Percentiles rank a stretch among this genome's conserved stretches.
These are phyloP conservation scores for Chionoecetes opilio DNA, from an alignment of 1,140 invertebrate genomes.

Conservation along the genomic window DNA sequence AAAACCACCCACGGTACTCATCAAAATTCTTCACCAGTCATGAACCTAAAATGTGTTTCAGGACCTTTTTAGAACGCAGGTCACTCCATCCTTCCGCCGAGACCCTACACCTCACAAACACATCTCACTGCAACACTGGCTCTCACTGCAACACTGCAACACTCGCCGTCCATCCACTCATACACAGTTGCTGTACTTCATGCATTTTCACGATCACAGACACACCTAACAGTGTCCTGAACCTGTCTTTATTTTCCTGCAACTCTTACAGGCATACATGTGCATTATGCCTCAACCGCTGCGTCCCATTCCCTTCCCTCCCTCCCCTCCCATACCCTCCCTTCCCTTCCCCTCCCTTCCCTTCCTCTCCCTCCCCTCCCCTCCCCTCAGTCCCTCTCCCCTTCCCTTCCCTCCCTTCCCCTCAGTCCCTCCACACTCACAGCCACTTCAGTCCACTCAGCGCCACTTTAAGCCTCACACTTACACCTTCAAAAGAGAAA, in stretches of 20 bases:
- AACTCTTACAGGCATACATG: too few relatives aligned
- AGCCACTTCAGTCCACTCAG: background rate
- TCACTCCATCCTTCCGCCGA: background rate
- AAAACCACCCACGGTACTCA: background rate
- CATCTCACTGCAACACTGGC: too few relatives aligned
- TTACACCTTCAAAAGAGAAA: conserved; percentile 21
- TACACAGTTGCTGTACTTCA: background rate
- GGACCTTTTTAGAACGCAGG: background rate
- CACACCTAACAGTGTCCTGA: background rate
- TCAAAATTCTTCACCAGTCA: background rate
- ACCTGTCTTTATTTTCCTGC: too few relatives aligned
- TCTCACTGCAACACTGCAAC: too few relatives aligned
- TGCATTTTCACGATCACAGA: background rate
- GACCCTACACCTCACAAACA: background rate
- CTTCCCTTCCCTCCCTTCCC: too few relatives aligned
- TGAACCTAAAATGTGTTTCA: background rate
- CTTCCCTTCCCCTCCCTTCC: background rate
- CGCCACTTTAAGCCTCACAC: conserved; percentile 24
- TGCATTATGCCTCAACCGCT: background rate
- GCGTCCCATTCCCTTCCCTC: too few relatives aligned
- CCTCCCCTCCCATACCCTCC: too few relatives aligned
- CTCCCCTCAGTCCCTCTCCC: background rate
- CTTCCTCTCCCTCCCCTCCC: background rate
- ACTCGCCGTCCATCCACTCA: too few relatives aligned
- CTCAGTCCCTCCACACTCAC: background rate